Percentiles rank a stretch among this genome's conserved stretches.
phyloP scores from a whole-genome alignment of 2,888 invertebrate genomes.

The Hemicrepidius hirtus region DNA sequence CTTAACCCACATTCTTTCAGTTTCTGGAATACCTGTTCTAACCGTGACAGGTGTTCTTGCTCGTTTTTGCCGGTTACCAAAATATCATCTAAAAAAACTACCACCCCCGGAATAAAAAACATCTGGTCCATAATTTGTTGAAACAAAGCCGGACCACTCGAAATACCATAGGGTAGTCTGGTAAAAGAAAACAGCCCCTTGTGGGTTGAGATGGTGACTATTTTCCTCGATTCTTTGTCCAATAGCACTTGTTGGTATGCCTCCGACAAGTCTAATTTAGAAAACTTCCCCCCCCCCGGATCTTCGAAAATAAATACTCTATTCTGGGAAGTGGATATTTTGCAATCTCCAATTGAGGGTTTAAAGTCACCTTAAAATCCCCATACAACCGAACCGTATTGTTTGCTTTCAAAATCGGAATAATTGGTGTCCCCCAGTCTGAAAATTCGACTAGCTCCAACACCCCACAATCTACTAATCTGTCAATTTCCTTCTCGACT shows the following conservation, averaged over 20 bases:
- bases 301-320: no score
- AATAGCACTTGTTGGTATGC: neutral
- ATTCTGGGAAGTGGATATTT: no score
- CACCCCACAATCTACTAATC: neutral
- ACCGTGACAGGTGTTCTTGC: neutral
- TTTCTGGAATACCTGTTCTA: neutral
- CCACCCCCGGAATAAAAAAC: neutral
- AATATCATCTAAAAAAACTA: constrained; percentile 8
- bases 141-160: neutral
- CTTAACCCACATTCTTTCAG: neutral
- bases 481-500: constrained; percentile 19
- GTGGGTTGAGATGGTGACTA: no score
- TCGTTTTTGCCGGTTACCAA: neutral
- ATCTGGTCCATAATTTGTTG: constrained; percentile 1
- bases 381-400: constrained; percentile 16
- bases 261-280: neutral
- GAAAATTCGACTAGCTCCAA: constrained; percentile 1
- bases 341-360: no score
- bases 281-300: no score
- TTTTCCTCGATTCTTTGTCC: no score
- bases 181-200: no score
- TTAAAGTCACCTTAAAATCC: neutral
- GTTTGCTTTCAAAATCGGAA: constrained; percentile 21
- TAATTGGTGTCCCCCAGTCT: constrained; percentile 19
- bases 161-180: neutral